A percentile compares a stretch with the other conserved stretches of the same genome.
Conservation (phyloP, 2,797 vertebrate genomes). For the Tadarida brasiliensis region DNA sequence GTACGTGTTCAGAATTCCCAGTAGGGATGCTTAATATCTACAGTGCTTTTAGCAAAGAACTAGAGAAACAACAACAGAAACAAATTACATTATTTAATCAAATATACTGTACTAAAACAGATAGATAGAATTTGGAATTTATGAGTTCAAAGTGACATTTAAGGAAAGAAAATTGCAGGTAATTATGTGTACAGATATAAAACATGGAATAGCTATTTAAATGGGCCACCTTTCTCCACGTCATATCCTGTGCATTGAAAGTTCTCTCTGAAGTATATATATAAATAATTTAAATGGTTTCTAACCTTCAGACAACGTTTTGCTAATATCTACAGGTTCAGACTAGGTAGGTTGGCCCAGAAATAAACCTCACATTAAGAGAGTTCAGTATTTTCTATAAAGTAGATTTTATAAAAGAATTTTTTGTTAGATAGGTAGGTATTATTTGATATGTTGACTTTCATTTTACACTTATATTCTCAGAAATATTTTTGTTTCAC, state of each 20-base stretch:
- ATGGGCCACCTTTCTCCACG: not conserved
- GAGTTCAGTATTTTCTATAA: slow-evolving; percentile 32
- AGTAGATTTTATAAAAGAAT: slow-evolving; percentile 46
- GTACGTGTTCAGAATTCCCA: slow-evolving; percentile 86
- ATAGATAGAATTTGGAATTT: not conserved
- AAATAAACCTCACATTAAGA: slow-evolving; percentile 43
- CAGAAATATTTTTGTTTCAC: slow-evolving; percentile 53
- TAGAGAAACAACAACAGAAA: not conserved
- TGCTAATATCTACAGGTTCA: not conserved
- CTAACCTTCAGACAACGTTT: not conserved
- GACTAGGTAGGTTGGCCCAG: not conserved
- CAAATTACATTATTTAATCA: not conserved
- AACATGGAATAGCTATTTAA: slow-evolving; percentile 36
- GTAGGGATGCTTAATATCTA: not conserved
- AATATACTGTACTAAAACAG: not conserved
- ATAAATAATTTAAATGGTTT: slow-evolving; percentile 37
- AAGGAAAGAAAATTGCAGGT: slow-evolving; percentile 22
- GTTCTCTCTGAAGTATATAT: not conserved
- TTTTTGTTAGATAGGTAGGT: not conserved
- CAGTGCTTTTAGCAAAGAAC: not conserved
- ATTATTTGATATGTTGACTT: slow-evolving; percentile 49
- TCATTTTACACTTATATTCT: slow-evolving; percentile 35
- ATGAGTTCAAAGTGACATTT: not conserved
- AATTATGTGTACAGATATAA: not conserved
- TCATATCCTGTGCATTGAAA: not conserved